These are phyloP conservation scores for Tragelaphus strepsiceros DNA, from an alignment of 2,113 vertebrate species.

Conservation along the genomic window DNA sequence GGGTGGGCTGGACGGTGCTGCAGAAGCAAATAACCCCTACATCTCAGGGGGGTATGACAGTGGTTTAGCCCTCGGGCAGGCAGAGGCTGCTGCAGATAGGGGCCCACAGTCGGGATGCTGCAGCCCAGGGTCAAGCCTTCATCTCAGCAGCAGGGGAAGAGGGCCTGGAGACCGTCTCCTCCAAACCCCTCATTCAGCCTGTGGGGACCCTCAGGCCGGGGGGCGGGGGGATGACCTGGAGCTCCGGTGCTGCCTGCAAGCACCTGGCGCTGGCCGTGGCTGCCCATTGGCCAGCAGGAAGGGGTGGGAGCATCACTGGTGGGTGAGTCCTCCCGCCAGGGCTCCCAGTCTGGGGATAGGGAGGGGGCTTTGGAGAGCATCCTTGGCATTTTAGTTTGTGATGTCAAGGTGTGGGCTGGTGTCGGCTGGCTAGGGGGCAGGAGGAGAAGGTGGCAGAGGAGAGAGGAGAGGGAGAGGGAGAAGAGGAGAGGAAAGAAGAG, in stretches of 20 bases:
- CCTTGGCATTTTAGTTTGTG: not conserved
- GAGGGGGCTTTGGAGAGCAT: not conserved
- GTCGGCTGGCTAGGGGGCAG: not conserved
- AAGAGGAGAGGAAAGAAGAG: slow-evolving; percentile 53
- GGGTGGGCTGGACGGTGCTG: not conserved
- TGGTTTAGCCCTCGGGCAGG: not conserved
- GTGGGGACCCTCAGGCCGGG: not conserved
- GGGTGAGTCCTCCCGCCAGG: not conserved
- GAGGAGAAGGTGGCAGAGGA: not conserved
- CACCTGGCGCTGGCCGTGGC: fast-evolving
- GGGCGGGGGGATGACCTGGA: not conserved
- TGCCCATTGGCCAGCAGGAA: not conserved
- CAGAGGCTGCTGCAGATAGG: not conserved
- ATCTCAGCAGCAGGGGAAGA: no score
- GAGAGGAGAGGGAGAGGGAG: not conserved
- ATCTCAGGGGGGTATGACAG: not conserved
- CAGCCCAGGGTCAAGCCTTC: no score
- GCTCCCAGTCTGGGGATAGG: no score
- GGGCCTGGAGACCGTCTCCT: not conserved
- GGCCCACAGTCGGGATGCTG: fast-evolving
- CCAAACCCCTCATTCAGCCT: not conserved
- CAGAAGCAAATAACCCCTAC: not conserved
- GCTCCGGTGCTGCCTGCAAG: not conserved
- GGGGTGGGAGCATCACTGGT: not conserved
- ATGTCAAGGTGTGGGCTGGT: not conserved